Evolutionary conservation across 2,113 vertebrate species (phyloP).

Genomic region (Nymphicus hollandicus): DNA sequence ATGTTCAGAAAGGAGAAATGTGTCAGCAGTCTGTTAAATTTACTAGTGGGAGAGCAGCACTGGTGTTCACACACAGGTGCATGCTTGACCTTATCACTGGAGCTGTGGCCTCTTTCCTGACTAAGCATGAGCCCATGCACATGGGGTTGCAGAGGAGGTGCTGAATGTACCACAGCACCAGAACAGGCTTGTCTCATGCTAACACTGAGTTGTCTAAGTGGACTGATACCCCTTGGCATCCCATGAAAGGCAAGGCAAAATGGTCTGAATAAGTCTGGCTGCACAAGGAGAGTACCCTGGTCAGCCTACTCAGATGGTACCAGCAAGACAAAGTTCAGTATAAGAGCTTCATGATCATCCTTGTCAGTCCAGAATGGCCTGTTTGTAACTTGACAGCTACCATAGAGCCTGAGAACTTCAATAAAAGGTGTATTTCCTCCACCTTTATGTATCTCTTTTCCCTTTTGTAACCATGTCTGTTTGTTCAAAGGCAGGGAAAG

Average conservation of each 20-base stretch:
- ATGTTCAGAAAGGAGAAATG: not conserved
- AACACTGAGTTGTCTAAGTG: not conserved
- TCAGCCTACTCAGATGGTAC: not conserved
- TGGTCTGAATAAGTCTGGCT: not conserved
- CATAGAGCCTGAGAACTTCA: not conserved
- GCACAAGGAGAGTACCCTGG: not conserved
- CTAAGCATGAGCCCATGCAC: not conserved
- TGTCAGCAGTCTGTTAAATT: not conserved
- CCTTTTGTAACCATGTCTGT: conserved; percentile 33
- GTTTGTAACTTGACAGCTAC: conserved; percentile 12
- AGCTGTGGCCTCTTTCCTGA: not conserved
- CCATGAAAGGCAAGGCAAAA: not conserved
- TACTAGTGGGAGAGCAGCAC: not conserved
- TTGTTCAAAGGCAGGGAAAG: conserved; percentile 44
- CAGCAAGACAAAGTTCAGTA: not conserved
- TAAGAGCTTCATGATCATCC: not conserved
- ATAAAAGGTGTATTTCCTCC: not conserved
- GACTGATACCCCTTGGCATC: not conserved
- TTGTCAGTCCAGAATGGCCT: not conserved
- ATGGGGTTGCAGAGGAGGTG: rapidly evolving
- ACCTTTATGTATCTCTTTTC: conserved; percentile 15
- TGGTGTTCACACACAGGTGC: not conserved
- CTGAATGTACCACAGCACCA: not conserved
- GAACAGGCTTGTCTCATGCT: not conserved
- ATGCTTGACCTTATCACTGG: not conserved